Conservation (phyloP, 2,113 vertebrate genomes). For the Osmerus eperlanus region DNA sequence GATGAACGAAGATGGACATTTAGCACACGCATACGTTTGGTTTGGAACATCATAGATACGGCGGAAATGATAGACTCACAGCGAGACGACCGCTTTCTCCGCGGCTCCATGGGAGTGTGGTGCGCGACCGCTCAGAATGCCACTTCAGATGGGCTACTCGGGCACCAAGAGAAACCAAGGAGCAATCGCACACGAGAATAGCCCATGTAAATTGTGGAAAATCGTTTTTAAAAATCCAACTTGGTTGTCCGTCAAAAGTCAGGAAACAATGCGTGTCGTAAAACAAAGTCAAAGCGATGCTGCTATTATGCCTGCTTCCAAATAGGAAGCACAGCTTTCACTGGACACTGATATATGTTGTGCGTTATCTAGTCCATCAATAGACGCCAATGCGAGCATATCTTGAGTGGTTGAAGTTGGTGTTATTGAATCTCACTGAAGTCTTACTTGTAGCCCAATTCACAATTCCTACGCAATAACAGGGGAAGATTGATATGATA, state of each 20-base stretch:
- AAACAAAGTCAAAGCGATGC: no score
- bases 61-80: constrained; percentile 26
- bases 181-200: constrained; percentile 29
- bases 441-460: no score
- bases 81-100: constrained; percentile 27
- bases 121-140: constrained; percentile 31
- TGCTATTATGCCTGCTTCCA: no score
- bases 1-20: constrained; percentile 6
- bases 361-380: no score
- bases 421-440: no score
- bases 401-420: no score
- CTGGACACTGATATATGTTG: no score
- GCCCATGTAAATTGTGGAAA: not conserved
- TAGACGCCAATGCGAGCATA: no score
- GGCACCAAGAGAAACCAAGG: constrained; percentile 33
- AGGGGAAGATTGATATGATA: not conserved
- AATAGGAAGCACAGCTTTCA: no score
- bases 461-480: no score
- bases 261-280: no score
- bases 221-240: constrained; percentile 12
- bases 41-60: constrained; percentile 35
- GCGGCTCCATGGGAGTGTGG: constrained; percentile 32
- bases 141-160: constrained; percentile 8
- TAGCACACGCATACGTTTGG: constrained; percentile 6
- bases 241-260: no score